Percentiles rank a stretch among this genome's conserved stretches.
Conservation (phyloP, 2,888 invertebrate species). For the Lasioglossum pauxillum region DNA sequence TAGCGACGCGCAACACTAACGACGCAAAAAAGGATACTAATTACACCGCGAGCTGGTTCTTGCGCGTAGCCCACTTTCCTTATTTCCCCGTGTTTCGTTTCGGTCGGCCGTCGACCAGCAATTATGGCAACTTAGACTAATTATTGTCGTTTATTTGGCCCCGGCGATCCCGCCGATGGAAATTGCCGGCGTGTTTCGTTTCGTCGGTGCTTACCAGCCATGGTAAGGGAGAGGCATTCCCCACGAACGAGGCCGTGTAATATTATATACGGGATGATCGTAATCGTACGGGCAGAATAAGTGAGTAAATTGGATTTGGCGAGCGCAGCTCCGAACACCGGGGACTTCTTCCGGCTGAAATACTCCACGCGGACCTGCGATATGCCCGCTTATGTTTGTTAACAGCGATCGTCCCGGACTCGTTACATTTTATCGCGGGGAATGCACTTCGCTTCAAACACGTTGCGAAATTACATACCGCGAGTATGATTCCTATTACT, state of each 20-base stretch:
- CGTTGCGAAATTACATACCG: constrained; percentile 23
- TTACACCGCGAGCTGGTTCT: constrained; percentile 46
- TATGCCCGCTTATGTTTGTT: constrained; percentile 9
- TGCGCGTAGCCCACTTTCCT: constrained; percentile 57
- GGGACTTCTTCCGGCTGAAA: neutral
- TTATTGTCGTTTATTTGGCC: constrained; percentile 47
- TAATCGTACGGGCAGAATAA: constrained; percentile 37
- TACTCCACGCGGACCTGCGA: neutral
- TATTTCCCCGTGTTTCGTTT: constrained; percentile 59
- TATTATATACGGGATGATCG: constrained; percentile 26
- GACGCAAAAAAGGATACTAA: constrained; percentile 68
- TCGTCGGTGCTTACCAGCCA: neutral
- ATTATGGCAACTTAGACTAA: constrained; percentile 54
- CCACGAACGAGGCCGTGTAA: neutral
- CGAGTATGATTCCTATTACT: neutral
- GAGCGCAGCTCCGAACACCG: neutral
- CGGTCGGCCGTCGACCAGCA: constrained; percentile 19
- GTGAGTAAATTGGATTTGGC: constrained; percentile 37
- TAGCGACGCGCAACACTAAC: constrained; percentile 66
- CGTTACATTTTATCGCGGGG: constrained; percentile 24
- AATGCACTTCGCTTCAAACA: neutral
- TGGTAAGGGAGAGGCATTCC: constrained; percentile 3
- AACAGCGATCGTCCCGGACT: neutral
- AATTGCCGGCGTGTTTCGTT: constrained; percentile 30
- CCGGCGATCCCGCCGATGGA: constrained; percentile 21